These are phyloP conservation scores for Corbicula japonica DNA, from an alignment of 2,888 invertebrate genomes.

Conservation along the genomic window DNA sequence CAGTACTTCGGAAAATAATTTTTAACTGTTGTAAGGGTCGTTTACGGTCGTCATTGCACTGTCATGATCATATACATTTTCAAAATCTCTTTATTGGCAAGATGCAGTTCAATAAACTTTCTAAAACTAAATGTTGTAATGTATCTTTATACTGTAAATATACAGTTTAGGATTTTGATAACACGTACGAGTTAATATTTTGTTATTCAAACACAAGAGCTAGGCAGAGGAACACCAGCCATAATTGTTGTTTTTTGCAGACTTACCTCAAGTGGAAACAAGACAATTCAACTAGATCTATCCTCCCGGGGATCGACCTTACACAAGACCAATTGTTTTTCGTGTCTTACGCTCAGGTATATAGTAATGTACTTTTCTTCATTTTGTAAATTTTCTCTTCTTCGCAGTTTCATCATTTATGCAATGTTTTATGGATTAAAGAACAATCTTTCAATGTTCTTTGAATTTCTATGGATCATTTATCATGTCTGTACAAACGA, in stretches of 20 bases:
- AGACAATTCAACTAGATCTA: constrained; percentile 11
- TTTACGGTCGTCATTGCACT: no score
- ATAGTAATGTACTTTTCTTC: background rate
- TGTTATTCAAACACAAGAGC: background rate
- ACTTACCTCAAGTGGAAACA: constrained; percentile 28
- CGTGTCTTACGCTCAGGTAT: constrained; percentile 60
- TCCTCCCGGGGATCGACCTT: constrained; percentile 39
- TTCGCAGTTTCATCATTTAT: background rate
- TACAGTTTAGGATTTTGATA: background rate
- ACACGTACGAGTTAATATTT: no score
- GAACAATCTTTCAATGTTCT: background rate
- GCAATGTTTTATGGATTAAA: background rate
- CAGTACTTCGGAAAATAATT: no score
- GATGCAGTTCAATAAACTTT: no score
- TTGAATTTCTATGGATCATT: no score
- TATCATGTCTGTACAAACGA: background rate
- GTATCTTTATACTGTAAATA: background rate
- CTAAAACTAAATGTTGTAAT: no score
- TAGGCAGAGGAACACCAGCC: background rate
- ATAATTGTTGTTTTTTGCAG: background rate
- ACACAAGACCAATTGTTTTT: constrained; percentile 58
- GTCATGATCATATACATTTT: no score
- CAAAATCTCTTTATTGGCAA: no score
- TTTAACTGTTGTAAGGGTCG: no score
- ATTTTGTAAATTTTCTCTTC: background rate